These are phyloP conservation scores for Ferdinandea cuprea DNA, from an alignment of 2,888 invertebrate genomes.

Conservation along the genomic window DNA sequence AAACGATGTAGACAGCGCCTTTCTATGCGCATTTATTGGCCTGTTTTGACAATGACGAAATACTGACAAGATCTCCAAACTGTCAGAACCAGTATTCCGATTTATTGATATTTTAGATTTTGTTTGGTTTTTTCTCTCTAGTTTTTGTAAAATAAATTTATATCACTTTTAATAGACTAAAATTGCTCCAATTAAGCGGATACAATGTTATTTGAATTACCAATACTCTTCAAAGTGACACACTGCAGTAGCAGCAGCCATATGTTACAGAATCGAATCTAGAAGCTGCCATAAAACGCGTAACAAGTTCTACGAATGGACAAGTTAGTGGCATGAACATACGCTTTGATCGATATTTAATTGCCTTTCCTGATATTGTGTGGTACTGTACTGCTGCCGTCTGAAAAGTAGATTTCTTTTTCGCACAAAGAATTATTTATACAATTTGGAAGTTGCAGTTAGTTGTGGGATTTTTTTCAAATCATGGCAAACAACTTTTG, in stretches of 20 bases:
- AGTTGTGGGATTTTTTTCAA: slow-evolving; percentile 16
- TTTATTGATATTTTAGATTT: slow-evolving; percentile 32
- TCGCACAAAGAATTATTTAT: slow-evolving; percentile 29
- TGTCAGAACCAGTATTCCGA: slow-evolving; percentile 43
- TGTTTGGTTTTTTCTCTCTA: too few species aligned
- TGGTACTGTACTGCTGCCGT: slow-evolving; percentile 14
- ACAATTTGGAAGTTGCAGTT: slow-evolving; percentile 23
- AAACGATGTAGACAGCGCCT: not conserved
- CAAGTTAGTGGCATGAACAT: slow-evolving; percentile 68
- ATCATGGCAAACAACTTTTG: slow-evolving; percentile 52
- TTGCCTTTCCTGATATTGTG: slow-evolving; percentile 73
- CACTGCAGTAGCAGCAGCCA: slow-evolving; percentile 19
- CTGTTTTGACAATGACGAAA: slow-evolving; percentile 46
- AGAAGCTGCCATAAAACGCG: slow-evolving; percentile 53
- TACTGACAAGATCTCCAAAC: slow-evolving; percentile 36
- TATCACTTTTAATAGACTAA: slow-evolving; percentile 33
- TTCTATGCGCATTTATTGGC: not conserved
- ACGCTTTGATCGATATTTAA: slow-evolving; percentile 73
- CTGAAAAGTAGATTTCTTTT: slow-evolving; percentile 23
- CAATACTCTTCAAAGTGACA: slow-evolving; percentile 45
- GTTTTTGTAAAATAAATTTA: slow-evolving; percentile 9
- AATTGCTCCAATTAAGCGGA: slow-evolving; percentile 67
- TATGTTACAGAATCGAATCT: slow-evolving; percentile 42
- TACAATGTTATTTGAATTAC: slow-evolving; percentile 50
- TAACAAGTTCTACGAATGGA: slow-evolving; percentile 61